Percentiles rank a stretch among this genome's conserved stretches.
phyloP scores from a whole-genome alignment of 2,113 vertebrate genomes.

The Gobiocypris rarus region DNA sequence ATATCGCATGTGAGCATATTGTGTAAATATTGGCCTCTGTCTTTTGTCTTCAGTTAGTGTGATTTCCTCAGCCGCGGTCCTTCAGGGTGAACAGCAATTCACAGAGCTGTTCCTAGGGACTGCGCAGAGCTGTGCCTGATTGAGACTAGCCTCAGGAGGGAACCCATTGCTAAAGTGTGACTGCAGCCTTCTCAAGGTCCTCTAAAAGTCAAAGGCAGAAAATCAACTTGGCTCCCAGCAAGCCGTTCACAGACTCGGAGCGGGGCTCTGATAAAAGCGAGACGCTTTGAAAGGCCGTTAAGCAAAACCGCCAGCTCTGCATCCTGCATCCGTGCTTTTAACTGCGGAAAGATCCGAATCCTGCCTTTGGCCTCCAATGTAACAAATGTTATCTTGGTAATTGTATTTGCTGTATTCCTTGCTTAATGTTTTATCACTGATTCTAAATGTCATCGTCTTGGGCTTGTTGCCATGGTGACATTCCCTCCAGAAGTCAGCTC shows the following conservation, averaged over 20 bases:
- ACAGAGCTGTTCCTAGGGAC: slow-evolving; percentile 50
- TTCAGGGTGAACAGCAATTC: slow-evolving; percentile 50
- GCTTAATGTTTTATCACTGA: slow-evolving; percentile 57
- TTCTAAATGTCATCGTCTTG: slow-evolving; percentile 60
- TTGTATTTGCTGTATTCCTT: slow-evolving; percentile 54
- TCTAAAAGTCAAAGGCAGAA: slow-evolving; percentile 57
- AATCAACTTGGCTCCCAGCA: slow-evolving; percentile 54
- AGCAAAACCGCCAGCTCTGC: slow-evolving; percentile 15
- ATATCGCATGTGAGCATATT: slow-evolving; percentile 11
- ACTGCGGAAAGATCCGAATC: background rate
- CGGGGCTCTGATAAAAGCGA: slow-evolving; percentile 35
- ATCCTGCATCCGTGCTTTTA: slow-evolving; percentile 35
- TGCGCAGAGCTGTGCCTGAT: slow-evolving; percentile 54
- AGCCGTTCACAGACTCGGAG: slow-evolving; percentile 16
- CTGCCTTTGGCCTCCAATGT: slow-evolving; percentile 33
- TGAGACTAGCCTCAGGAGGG: slow-evolving; percentile 53
- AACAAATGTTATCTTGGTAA: slow-evolving; percentile 52
- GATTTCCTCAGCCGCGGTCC: slow-evolving; percentile 37
- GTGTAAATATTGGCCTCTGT: slow-evolving; percentile 32
- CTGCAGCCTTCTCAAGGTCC: slow-evolving; percentile 57
- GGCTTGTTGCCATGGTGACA: slow-evolving; percentile 62
- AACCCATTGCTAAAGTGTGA: slow-evolving; percentile 50
- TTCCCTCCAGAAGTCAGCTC: slow-evolving; percentile 56
- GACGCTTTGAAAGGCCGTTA: slow-evolving; percentile 42
- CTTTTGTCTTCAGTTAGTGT: slow-evolving; percentile 50